Conservation (phyloP, 1,140 invertebrate species). For the Calephelis nemesis region DNA sequence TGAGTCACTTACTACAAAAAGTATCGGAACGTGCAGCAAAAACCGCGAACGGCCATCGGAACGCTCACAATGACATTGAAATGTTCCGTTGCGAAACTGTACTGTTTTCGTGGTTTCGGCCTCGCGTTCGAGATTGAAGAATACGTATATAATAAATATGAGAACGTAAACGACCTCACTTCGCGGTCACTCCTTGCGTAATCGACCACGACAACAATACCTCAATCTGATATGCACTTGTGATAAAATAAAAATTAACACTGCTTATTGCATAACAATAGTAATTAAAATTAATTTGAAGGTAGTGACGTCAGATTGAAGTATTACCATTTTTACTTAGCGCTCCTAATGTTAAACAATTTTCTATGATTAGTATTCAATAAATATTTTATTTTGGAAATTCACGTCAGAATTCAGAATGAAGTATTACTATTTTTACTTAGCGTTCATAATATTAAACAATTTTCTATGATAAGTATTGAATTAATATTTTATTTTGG, state of each 20-base stretch:
- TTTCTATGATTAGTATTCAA: too few relatives aligned
- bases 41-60: constrained; percentile 45
- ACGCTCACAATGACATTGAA: constrained; percentile 71
- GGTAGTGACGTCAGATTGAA: constrained; percentile 1
- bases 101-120: constrained; percentile 71
- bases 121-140: constrained; percentile 70
- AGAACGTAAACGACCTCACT: constrained; percentile 71
- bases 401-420: neutral
- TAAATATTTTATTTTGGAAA: too few relatives aligned
- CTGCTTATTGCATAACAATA: constrained; percentile 26
- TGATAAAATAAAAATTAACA: constrained; percentile 39
- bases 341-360: too few relatives aligned
- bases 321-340: too few relatives aligned
- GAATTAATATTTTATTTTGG: too few relatives aligned
- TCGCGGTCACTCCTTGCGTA: constrained; percentile 72
- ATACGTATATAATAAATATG: constrained; percentile 75
- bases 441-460: too few relatives aligned
- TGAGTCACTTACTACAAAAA: constrained; percentile 20
- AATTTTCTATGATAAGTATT: too few relatives aligned
- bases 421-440: too few relatives aligned
- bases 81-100: constrained; percentile 68
- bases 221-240: constrained; percentile 38
- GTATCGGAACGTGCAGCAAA: constrained; percentile 23
- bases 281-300: neutral
- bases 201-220: constrained; percentile 64